phyloP scores from a whole-genome alignment of 2,888 invertebrate genomes.

The Tachystola acroxantha region DNA sequence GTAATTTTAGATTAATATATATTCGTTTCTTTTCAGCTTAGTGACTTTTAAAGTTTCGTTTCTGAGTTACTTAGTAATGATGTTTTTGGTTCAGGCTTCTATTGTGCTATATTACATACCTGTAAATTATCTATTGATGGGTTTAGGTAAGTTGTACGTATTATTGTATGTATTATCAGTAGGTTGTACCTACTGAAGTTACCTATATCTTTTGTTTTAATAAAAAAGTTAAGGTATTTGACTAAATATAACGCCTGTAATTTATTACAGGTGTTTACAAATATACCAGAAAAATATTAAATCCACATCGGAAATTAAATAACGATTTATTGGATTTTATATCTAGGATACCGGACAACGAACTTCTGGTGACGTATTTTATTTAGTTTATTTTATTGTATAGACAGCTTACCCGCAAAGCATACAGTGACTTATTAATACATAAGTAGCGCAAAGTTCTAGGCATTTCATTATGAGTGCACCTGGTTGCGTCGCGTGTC shows the following conservation, averaged over 20 bases:
- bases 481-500: too few species aligned
- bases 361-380: constrained; percentile 61
- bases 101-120: constrained; percentile 46
- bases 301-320: constrained; percentile 52
- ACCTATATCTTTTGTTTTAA: too few species aligned
- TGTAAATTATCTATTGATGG: constrained; percentile 56
- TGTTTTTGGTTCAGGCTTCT: constrained; percentile 36
- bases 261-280: constrained; percentile 53
- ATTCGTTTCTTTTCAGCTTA: constrained; percentile 43
- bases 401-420: too few species aligned
- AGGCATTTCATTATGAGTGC: too few species aligned
- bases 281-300: constrained; percentile 52
- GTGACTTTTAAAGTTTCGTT: constrained; percentile 60
- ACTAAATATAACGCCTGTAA: too few species aligned
- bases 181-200: too few species aligned
- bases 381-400: too few species aligned
- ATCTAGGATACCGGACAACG: constrained; percentile 59
- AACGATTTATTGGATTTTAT: constrained; percentile 64
- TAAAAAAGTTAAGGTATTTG: too few species aligned
- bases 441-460: too few species aligned
- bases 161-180: too few species aligned
- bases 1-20: too few species aligned
- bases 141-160: constrained; percentile 52
- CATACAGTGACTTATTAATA: too few species aligned
- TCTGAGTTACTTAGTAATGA: constrained; percentile 50